Base-by-base conservation (phyloP, 2,797 vertebrate genomes). In the Somateria mollissima region DNA sequence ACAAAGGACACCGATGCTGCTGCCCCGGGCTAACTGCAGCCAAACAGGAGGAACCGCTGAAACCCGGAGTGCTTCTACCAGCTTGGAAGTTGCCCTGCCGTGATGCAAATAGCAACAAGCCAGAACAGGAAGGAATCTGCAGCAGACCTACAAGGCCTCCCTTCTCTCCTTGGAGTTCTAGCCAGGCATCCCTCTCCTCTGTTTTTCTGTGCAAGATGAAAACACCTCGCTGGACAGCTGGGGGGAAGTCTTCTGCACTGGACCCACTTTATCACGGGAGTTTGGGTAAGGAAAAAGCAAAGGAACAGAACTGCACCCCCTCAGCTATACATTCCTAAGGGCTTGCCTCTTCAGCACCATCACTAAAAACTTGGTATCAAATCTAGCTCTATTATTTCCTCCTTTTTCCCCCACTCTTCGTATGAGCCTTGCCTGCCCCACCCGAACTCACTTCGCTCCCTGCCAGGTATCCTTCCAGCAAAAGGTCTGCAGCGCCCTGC, bases 141-240 rank as follows among this genome's bases (percentile, higher is more conserved):
- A 3, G 70, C 1, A 20, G 73, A 9, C 53, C 49, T 28, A 28
- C 2, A 51, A 1, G 49, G 37, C 34, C 57, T 70, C 60, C 60
- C 61, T 70, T 51, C 56, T 54, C 71, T 81, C 47, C 51, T 18
- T 5, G 30, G 13, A 32, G 70, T 53, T 85, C 60, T 2, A 12
- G 28, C 24, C 54, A 32, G n/a, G 41, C 11, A 32, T 13, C 79
- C 8, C 0, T 3, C 28, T 27, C 71, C 25, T 41, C 4, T 6
- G 3, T 1, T 2, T 34, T 11, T 8, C 82, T 47, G 16, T 1
- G 8, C 19, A 30, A 51, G 43, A 2, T 3, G 34, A 0, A 2
- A 27, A 16, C 84, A 78, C 73, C 74, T 32, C 58, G 3, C 14
- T 2, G 3, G 24, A 36, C 10, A 2, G 67, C 5, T 6, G 47